Conservation (phyloP, 2,113 vertebrate genomes). For the Delphinus delphis region DNA sequence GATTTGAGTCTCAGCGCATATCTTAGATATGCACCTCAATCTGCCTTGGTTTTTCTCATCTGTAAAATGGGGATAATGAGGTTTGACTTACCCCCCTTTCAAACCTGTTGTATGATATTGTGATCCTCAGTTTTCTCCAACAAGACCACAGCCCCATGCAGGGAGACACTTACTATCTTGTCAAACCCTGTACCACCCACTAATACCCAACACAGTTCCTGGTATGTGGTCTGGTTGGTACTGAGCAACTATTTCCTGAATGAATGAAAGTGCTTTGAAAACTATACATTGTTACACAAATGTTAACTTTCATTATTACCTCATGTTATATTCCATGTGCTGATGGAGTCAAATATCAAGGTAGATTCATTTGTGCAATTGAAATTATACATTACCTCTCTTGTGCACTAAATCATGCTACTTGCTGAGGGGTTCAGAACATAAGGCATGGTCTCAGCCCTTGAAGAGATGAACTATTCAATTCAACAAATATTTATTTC, state of each 20-base stretch:
- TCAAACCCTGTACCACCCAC: not conserved
- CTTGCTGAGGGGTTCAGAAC: not conserved
- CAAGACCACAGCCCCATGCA: not conserved
- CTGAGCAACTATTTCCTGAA: not conserved
- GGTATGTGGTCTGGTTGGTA: accelerated
- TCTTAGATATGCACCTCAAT: not conserved
- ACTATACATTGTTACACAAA: not conserved
- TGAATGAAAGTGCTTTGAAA: not conserved
- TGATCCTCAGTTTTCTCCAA: not conserved
- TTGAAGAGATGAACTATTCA: conserved; percentile 26
- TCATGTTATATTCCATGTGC: not conserved
- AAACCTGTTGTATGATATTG: not conserved
- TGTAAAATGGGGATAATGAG: not conserved
- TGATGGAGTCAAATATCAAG: not conserved
- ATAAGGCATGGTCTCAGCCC: not conserved
- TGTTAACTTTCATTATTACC: not conserved
- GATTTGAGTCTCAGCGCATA: not conserved
- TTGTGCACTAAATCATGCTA: not conserved
- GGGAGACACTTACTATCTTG: not conserved
- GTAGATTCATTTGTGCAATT: not conserved
- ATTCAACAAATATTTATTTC: conserved; percentile 39
- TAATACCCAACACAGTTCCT: not conserved
- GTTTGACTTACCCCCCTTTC: not conserved
- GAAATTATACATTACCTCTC: not conserved
- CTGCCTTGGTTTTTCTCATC: not conserved